A percentile compares a stretch with the other conserved stretches of the same genome.
These are phyloP conservation scores for Stichodactyla mertensii DNA, from an alignment of 64 coral and sea anemone genomes.

Conservation along the genomic window DNA sequence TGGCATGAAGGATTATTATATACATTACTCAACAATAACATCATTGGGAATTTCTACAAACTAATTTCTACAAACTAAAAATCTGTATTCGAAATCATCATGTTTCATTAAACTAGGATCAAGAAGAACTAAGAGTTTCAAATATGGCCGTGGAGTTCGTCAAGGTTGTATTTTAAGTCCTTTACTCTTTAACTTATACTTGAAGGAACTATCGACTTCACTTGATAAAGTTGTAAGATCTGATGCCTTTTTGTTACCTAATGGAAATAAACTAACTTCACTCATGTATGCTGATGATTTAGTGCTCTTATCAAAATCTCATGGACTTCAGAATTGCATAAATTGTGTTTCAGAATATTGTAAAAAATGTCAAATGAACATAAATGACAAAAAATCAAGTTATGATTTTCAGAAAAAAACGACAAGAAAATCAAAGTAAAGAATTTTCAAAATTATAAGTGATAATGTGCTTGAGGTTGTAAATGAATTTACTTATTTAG, in stretches of 20 bases:
- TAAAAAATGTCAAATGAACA: too few relatives aligned
- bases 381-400: too few relatives aligned
- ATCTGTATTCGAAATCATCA: slow-evolving; percentile 16
- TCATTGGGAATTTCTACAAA: slow-evolving; percentile 1
- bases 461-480: too few relatives aligned
- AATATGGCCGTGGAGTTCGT: neutral
- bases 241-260: slow-evolving; percentile 32
- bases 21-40: slow-evolving; percentile 7
- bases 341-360: too few relatives aligned
- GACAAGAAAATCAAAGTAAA: too few relatives aligned
- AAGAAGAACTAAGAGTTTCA: neutral
- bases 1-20: slow-evolving; percentile 22
- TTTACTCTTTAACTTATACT: neutral
- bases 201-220: neutral
- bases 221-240: slow-evolving; percentile 12
- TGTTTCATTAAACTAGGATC: neutral
- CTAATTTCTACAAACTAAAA: slow-evolving; percentile 5
- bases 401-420: too few relatives aligned
- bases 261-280: neutral
- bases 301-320: too few relatives aligned
- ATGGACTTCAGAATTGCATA: too few relatives aligned
- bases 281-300: slow-evolving; percentile 9
- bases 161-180: neutral
- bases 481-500: too few relatives aligned
- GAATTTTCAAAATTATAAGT: too few relatives aligned